Evolutionary conservation across 2,797 vertebrate species (phyloP), one percentile per base, ranked within the genome.

Genomic region (Ceryle rudis): DNA sequence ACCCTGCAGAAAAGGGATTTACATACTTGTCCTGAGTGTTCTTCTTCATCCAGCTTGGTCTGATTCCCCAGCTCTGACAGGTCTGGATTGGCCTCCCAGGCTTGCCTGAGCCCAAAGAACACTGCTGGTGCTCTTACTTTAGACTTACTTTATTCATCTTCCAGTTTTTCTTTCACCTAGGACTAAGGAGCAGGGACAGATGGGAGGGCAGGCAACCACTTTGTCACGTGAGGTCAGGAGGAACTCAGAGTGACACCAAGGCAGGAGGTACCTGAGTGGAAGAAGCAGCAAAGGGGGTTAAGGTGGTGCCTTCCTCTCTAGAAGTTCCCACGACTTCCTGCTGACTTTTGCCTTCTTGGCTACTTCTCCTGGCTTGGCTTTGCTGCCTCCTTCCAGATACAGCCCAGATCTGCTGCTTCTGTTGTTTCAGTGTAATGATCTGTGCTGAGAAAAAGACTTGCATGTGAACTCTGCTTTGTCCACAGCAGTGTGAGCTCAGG

Each of bases 401-500:
- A 26, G 51, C 42, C 44, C 6, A 5, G 55, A 6, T 42, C 20
- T 44, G 47, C 55, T 26, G 60, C 51, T 46, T 26, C 37, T 37
- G 16, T 17, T 52, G 58, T 10, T 51, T 8, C 49, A 31, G 35
- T 1, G 0, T 4, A 7, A 62, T 2, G 60, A 15, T 33, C 16
- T 60, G 62, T 14, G 26, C 60, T 7, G 42, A 42, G 77, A 37
- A 12, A 8, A 7, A 31, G 21, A 26, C 17, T 21, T 8, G 28
- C 13, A 2, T 13, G 31, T 8, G 66, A 23, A 1, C 28, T 6
- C 13, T 5, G 35, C 54, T 23, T 46, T 74, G 44, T 19, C 26
- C 29, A 0, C 16, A 22, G n/a, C 41, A 9, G 17, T 47, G 64
- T 0, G 0, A 31, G 64, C 5, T 33, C 39, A 20, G 66, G 23